Evolutionary conservation across 2,113 vertebrate species (phyloP).

Genomic region (Pelmatolapia mariae): DNA sequence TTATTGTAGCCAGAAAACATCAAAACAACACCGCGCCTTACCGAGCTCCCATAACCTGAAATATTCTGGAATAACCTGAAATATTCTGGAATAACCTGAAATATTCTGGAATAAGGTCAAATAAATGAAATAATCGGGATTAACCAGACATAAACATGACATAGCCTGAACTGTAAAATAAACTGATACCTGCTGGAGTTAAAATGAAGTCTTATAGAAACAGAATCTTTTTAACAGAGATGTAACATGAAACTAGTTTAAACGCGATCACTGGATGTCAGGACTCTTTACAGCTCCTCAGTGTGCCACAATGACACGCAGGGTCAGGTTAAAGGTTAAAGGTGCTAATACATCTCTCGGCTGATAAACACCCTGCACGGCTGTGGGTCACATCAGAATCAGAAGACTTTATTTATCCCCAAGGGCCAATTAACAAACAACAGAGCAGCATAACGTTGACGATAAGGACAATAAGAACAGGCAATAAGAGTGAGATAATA

Average conservation of each 20-base stretch:
- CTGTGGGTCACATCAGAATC: neutral
- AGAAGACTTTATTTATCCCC: neutral
- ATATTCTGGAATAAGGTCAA: neutral
- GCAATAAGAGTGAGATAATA: neutral
- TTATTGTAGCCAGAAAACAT: neutral
- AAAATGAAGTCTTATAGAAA: neutral
- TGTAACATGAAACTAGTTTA: neutral
- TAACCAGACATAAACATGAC: neutral
- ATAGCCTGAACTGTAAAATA: neutral
- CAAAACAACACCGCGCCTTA: fast-evolving
- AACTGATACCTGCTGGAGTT: neutral
- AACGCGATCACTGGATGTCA: neutral
- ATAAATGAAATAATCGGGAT: neutral
- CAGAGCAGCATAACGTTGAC: fast-evolving
- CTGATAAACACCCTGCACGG: neutral
- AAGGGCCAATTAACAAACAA: neutral
- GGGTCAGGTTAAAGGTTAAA: neutral
- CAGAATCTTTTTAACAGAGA: neutral
- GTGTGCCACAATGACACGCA: neutral
- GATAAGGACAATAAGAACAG: neutral
- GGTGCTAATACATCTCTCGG: neutral
- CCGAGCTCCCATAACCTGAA: neutral
- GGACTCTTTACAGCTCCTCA: neutral
- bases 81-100: fast-evolving
- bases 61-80: neutral